These are phyloP conservation scores for Cryptocephalus moraei DNA, from an alignment of 2,888 invertebrate genomes.

Conservation along the genomic window DNA sequence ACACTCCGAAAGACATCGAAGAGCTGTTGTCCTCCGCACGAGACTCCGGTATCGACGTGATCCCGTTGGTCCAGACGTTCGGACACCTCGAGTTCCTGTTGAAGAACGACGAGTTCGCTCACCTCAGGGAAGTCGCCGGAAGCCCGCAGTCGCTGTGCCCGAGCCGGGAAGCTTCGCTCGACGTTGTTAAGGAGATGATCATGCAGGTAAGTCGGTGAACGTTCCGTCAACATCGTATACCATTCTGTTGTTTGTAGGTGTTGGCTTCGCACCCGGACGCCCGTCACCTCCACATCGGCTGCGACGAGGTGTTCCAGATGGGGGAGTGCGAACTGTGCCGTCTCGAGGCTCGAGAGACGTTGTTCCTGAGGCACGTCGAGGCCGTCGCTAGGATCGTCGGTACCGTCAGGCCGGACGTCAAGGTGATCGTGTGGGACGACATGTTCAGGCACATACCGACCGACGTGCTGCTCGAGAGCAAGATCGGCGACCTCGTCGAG, in stretches of 20 bases:
- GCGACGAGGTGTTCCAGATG: conserved; percentile 65
- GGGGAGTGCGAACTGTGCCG: conserved; percentile 56
- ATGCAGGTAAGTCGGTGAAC: conserved; percentile 45
- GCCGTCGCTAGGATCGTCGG: conserved; percentile 50
- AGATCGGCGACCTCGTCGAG: conserved; percentile 57
- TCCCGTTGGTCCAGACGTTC: conserved; percentile 72
- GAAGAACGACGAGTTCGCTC: conserved; percentile 51
- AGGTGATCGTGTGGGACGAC: conserved; percentile 70
- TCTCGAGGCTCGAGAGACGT: conserved; percentile 40
- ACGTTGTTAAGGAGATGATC: conserved; percentile 56
- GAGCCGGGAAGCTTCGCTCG: conserved; percentile 49
- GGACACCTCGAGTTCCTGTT: conserved; percentile 77
- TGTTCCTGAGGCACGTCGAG: conserved; percentile 54
- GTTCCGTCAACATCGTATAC: no score
- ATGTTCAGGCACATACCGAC: conserved; percentile 59
- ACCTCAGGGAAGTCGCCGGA: conserved; percentile 54
- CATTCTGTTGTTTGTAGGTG: conserved; percentile 21
- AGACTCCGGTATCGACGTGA: conserved; percentile 51
- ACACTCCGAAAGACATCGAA: conserved; percentile 43
- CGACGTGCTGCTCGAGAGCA: conserved; percentile 48
- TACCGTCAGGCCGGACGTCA: conserved; percentile 46
- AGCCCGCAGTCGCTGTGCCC: conserved; percentile 66
- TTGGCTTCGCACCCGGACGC: conserved; percentile 29
- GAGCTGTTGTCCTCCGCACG: conserved; percentile 49
- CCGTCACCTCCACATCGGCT: conserved; percentile 59